Evolutionary conservation across 2,113 vertebrate genomes (phyloP), one percentile per base, ranked within the genome.

Genomic region (Pterophyllum scalare): DNA sequence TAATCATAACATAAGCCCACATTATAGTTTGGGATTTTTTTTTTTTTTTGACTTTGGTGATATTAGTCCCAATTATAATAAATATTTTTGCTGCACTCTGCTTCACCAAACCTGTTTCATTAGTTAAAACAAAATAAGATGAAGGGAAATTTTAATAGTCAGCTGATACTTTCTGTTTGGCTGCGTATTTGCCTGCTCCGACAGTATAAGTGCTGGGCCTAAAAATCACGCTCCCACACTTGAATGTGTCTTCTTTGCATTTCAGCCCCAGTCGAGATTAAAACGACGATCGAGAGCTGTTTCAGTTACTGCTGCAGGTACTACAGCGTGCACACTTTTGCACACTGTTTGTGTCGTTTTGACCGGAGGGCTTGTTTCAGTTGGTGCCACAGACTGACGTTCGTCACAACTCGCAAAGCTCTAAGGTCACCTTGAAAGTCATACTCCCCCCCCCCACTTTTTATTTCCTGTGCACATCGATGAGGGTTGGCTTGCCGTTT

Each of bases 401-500:
- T 72, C 43, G 26, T 70, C 64, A 49, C 24, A 8, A 72, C 43
- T 72, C 17, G 49, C 17, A 13, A 72, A 72, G 46, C 17, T 31
- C 24, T 31, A 49, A 52, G 17, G 26, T 83, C 77, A 72, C 67
- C 10, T 72, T 72, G 1, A 54, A 8, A 49, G 15, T 49, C 5
- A 13, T 5, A 31, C 46, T 54, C 54, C 54, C 67, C 58, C 67
- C 58, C 77, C 77, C n/a, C 59, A 31, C 43, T 54, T 75, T 5
- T 61, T 77, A 58, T 80, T 77, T n/a, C 80, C 59, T 14, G 80
- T 81, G 62, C 35, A 67, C 83, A 76, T 54, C 24, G 81, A 31
- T n/a, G 19, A 54, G 67, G 19, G 46, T n/a, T 54, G 46, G 67
- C 6, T 28, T 83, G 82, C 82, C 20, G 60, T 17, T 75, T 54